Evolutionary conservation across 1,140 invertebrate species (phyloP).

Genomic region (Sweltsa coloradensis): DNA sequence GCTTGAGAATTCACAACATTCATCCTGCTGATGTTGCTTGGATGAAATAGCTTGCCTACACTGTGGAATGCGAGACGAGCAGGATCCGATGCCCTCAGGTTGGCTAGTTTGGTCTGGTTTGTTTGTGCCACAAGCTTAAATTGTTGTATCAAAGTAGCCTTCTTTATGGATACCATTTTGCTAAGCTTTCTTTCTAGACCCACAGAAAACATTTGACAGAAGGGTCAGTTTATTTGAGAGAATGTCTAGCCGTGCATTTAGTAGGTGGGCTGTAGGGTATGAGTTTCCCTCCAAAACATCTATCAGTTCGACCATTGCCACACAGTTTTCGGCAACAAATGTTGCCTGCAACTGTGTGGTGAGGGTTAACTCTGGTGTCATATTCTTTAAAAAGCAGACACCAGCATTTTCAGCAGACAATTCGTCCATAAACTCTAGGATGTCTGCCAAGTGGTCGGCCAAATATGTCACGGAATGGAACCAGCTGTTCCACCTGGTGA

Average conservation of each 20-base stretch:
- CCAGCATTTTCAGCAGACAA: background rate
- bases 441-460: background rate
- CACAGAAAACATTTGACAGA: no score
- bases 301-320: background rate
- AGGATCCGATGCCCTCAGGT: no score
- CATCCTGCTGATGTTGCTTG: no score
- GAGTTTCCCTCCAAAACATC: background rate
- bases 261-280: constrained; percentile 4
- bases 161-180: no score
- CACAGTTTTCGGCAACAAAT: constrained; percentile 3
- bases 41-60: no score
- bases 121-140: no score
- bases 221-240: constrained; percentile 2
- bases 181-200: no score
- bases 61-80: no score
- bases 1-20: no score
- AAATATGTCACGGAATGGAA: constrained; percentile 1
- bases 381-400: constrained; percentile 1
- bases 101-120: no score
- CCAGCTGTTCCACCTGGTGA: background rate
- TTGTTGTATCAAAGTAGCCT: no score
- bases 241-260: background rate
- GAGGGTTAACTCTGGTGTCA: background rate
- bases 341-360: background rate
- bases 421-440: background rate